phyloP scores from a whole-genome alignment of 2,113 vertebrate species.

The Cyprinodon brontotheroides region DNA sequence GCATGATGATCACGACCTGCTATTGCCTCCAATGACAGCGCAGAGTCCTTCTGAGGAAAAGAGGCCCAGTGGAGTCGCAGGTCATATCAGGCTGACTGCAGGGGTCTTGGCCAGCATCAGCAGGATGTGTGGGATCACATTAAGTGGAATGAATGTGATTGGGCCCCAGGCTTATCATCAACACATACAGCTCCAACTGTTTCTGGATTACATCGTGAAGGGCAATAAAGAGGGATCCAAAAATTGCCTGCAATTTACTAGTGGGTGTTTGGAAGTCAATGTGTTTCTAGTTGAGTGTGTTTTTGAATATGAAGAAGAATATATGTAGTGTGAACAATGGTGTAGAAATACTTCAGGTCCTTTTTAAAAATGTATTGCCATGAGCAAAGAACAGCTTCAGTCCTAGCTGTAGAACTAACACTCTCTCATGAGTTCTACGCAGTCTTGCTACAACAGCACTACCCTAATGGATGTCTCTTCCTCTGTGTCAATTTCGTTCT shows the following conservation, averaged over 20 bases:
- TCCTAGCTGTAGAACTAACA: slow-evolving; percentile 23
- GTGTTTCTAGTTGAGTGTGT: slow-evolving; percentile 14
- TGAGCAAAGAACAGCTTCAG: slow-evolving; percentile 38
- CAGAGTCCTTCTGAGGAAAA: slow-evolving; percentile 39
- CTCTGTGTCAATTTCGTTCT: slow-evolving; percentile 56
- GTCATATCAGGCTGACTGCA: slow-evolving; percentile 54
- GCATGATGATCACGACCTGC: slow-evolving; percentile 45
- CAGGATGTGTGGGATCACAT: slow-evolving; percentile 67
- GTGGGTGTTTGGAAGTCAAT: slow-evolving; percentile 31
- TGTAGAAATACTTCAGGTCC: slow-evolving; percentile 14
- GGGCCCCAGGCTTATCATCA: slow-evolving; percentile 55
- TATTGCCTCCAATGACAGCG: slow-evolving; percentile 39
- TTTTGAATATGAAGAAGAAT: slow-evolving; percentile 25
- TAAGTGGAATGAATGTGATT: slow-evolving; percentile 74
- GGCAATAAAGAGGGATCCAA: slow-evolving; percentile 51
- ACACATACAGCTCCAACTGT: slow-evolving; percentile 59
- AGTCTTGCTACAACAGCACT: slow-evolving; percentile 54
- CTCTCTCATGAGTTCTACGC: slow-evolving; percentile 49
- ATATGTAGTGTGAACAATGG: slow-evolving; percentile 24
- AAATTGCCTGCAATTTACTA: slow-evolving; percentile 66
- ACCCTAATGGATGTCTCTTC: slow-evolving; percentile 42
- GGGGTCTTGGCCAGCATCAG: slow-evolving; percentile 57
- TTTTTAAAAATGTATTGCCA: slow-evolving; percentile 29
- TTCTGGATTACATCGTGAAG: slow-evolving; percentile 71
- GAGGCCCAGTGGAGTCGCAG: slow-evolving; percentile 10